phyloP scores from a whole-genome alignment of 2,888 invertebrate species.

The Nezara viridula region DNA sequence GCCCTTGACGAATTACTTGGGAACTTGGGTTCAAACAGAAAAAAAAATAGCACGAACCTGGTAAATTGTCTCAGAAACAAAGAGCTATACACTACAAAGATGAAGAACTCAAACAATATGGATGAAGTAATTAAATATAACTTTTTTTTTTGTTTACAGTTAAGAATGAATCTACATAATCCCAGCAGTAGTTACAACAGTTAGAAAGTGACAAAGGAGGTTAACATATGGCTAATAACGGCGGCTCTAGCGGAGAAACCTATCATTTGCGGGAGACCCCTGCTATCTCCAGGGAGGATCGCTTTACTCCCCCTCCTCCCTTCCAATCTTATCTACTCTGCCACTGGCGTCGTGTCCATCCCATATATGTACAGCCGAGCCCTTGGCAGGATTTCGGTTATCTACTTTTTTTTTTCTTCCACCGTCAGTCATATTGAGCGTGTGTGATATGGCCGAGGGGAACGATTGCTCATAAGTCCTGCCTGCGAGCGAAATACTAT shows the following conservation, averaged over 20 bases:
- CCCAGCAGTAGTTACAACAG: not conserved
- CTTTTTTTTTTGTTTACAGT: too few relatives aligned
- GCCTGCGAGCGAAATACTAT: not conserved
- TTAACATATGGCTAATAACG: constrained; percentile 49
- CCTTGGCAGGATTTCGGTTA: not conserved
- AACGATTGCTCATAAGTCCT: not conserved
- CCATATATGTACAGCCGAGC: not conserved
- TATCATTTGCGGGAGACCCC: not conserved
- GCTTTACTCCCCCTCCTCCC: too few relatives aligned
- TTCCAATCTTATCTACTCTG: constrained; percentile 15
- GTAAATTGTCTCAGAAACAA: too few relatives aligned
- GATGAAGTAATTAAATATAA: too few relatives aligned
- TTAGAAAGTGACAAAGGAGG: not conserved
- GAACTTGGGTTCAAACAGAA: too few relatives aligned
- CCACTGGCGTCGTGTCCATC: not conserved
- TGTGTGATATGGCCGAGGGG: not conserved
- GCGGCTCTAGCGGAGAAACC: not conserved
- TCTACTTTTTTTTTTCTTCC: too few relatives aligned
- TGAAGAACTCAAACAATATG: too few relatives aligned
- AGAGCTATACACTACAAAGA: too few relatives aligned
- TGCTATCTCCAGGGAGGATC: not conserved
- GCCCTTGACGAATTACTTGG: too few relatives aligned
- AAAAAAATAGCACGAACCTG: too few relatives aligned
- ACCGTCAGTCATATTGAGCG: not conserved
- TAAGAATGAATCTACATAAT: not conserved